Base-by-base conservation (phyloP, 2,797 vertebrate species). In the Acrocephalus scirpaceus region DNA sequence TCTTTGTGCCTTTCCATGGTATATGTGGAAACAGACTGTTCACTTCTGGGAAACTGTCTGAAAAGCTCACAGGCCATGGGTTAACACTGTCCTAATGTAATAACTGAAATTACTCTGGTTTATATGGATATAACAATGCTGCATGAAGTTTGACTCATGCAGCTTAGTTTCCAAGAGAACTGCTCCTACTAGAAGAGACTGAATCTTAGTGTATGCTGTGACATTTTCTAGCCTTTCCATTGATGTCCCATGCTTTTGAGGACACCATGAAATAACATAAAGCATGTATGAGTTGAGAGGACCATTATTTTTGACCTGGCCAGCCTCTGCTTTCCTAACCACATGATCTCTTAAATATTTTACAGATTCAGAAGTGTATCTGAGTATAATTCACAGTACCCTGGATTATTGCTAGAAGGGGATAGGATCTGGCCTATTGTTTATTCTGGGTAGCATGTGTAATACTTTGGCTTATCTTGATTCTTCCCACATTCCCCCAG, bases 401-500 rank as follows among this genome's bases (percentile, higher is more conserved):
- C 57, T 4, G 6, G 69, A 86, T 91, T 91, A 65, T 92, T 96
- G 54, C 71, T 80, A 57, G 57, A 72, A 84, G 47, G 50, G 77
- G 81, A 65, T 93, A 66, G 89, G n/a, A 89, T 92, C 80, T 72
- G 38, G 57, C 25, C 67, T 11, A 5, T 81, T 96, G 70, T 96
- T 97, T 96, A 64, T 95, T 93, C 95, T 95, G 89, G 73, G 83
- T 34, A 92, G 73, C 57, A 76, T 86, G 65, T 95, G 79, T 93
- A 93, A 94, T 96, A 34, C 23, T 95, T 97, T 96, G 94, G 91
- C 86, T 90, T 95, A 87, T 88, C 86, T 82, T 87, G 64, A 71
- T 84, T 95, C 95, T 93, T 96, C 96, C 96, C 97, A 97, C 76
- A 12, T 97, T 97, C 94, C 44, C 88, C 88, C 62, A 86, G 88